A percentile compares a stretch with the other conserved stretches of the same genome.
Conservation (phyloP, 2,113 vertebrate genomes). For the Centropus bengalensis region DNA sequence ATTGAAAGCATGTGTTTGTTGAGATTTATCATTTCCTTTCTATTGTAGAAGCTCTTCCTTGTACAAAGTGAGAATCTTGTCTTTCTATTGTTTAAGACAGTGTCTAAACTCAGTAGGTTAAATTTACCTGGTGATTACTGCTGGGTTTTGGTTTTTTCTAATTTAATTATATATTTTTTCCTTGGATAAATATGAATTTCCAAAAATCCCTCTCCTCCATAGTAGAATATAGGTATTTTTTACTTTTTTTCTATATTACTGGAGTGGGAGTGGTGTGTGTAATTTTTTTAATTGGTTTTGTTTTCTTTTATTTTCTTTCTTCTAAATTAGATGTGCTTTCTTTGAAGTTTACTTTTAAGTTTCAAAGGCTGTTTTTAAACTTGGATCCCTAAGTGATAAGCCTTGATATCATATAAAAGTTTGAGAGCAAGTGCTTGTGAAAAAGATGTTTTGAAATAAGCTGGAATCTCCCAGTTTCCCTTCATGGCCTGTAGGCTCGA, state of each 20-base stretch:
- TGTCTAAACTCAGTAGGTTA: background rate
- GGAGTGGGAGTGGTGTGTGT: fast-evolving
- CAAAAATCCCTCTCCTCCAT: background rate
- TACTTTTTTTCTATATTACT: background rate
- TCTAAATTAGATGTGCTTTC: background rate
- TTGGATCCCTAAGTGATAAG: background rate
- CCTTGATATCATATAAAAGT: background rate
- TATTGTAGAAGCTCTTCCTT: background rate
- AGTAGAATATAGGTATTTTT: background rate
- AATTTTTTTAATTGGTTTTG: background rate
- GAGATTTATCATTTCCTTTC: background rate
- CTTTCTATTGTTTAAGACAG: background rate
- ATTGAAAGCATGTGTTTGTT: fast-evolving
- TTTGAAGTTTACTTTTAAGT: background rate
- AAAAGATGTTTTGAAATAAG: background rate
- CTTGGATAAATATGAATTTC: background rate
- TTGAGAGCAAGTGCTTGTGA: background rate
- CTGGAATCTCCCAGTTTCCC: background rate
- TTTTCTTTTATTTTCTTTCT: background rate
- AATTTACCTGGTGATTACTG: background rate
- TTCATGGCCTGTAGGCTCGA: background rate
- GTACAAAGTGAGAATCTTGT: background rate
- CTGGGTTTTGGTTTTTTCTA: background rate
- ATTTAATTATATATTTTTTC: background rate
- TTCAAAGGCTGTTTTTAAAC: background rate